Evolutionary conservation across 1,140 invertebrate species (phyloP), one percentile per base, ranked within the genome.

Genomic region (Pogonognathellus flavescens): DNA sequence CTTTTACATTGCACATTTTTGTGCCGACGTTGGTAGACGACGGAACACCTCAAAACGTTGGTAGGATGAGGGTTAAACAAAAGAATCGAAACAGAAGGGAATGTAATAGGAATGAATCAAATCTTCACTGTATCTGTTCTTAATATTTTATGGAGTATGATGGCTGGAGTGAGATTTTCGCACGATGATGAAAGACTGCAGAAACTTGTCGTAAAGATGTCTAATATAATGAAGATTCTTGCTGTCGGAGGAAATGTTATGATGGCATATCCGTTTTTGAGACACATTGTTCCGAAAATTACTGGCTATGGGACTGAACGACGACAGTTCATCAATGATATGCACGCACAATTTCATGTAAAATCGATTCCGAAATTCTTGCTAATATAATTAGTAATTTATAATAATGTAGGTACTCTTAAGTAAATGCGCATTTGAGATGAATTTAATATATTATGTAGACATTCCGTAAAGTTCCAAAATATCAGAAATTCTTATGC

Each of bases 101-200:
- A 82, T 31, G 22, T 66, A 16, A 49, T 88, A 10, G 70, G 18
- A 22, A 86, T 88, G 80, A 76, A 80, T 22, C 85, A 88, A 55
- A 84, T 90, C n/a, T 90, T 90, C 84, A 88, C 80, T 20, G 82
- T 89, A 31, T 86, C 89, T 0, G 94, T 96, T 50, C 90, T 97
- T 13, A 98, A 98, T 88, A 95, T 95, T 0, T 90, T 98, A 0
- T 97, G 96, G 95, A 93, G 92, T 81, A 96, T 97, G 94, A 93
- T 97, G 91, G 95, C 96, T 82, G 95, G 96, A 0, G 93, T 92
- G 88, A 90, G 94, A 88, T 93, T 92, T 82, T 89, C 89, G 1
- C 90, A 91, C 84, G 86, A 90, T 18, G 90, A 92, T 83, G 88
- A 86, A 0, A 31, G 84, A 20, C 80, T 89, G 8, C 16, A 84